Percentiles rank a stretch among this genome's conserved stretches.
phyloP scores from a whole-genome alignment of 2,113 vertebrate genomes.

The Ibidorhyncha struthersii region DNA sequence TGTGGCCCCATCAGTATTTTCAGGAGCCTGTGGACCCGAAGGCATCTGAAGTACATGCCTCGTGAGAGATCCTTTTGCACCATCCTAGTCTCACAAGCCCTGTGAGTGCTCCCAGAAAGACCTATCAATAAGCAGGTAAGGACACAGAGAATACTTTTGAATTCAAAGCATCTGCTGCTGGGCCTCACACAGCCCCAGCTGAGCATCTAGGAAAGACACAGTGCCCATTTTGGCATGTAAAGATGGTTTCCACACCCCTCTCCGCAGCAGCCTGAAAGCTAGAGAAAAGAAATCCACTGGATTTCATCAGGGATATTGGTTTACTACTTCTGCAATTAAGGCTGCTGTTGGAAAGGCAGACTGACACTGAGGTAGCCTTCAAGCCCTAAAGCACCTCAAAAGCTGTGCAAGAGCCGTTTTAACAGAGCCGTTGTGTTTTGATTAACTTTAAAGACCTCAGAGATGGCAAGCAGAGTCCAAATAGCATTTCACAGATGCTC shows the following conservation, averaged over 20 bases:
- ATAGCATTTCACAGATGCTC: background rate
- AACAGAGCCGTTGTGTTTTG: background rate
- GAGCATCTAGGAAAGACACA: background rate
- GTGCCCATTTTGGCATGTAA: background rate
- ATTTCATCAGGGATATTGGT: background rate
- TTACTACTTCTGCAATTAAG: background rate
- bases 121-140: background rate
- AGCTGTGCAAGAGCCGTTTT: background rate
- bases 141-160: background rate
- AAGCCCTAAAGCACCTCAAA: background rate
- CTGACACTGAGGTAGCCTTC: background rate
- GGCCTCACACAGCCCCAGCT: background rate
- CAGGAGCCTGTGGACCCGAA: background rate
- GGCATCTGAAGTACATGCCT: fast-evolving
- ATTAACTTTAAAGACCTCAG: background rate
- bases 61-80: background rate
- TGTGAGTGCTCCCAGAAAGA: background rate
- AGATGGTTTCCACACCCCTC: background rate
- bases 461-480: background rate
- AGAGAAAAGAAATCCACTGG: background rate
- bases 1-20: background rate
- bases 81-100: background rate
- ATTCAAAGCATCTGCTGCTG: background rate
- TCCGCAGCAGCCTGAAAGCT: background rate
- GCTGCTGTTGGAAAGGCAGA: background rate